A percentile compares a stretch with the other conserved stretches of the same genome.
Conservation (phyloP, 2,113 vertebrate species). For the Nicator chloris region DNA sequence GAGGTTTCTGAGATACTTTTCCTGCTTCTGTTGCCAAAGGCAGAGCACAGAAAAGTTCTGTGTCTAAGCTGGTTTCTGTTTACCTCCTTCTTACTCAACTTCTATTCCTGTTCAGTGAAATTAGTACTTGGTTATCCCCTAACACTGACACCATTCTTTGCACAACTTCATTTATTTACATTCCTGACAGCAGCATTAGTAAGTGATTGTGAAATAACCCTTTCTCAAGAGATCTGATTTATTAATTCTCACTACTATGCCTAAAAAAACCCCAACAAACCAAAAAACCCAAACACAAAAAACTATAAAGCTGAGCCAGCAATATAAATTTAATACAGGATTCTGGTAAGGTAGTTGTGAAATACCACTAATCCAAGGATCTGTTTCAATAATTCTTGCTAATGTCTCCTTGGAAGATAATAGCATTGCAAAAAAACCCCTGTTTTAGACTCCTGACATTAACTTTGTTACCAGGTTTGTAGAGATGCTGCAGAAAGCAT, state of each 20-base stretch:
- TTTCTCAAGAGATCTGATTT: neutral
- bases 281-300: neutral
- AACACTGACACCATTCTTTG: neutral
- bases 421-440: neutral
- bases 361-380: neutral
- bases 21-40: neutral
- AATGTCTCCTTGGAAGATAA: neutral
- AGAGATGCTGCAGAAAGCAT: neutral
- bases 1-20: neutral
- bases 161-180: neutral
- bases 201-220: neutral
- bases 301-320: neutral
- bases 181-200: neutral
- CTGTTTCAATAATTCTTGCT: neutral
- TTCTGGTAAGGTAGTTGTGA: neutral
- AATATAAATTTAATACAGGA: neutral
- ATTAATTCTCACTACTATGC: neutral
- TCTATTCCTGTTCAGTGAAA: neutral
- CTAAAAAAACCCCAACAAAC: neutral
- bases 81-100: neutral
- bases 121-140: neutral
- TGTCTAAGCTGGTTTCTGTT: neutral
- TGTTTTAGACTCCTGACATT: neutral
- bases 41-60: neutral
- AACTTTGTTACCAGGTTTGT: neutral